Base-by-base conservation (phyloP, 2,113 vertebrate genomes). In the Osmerus eperlanus region DNA sequence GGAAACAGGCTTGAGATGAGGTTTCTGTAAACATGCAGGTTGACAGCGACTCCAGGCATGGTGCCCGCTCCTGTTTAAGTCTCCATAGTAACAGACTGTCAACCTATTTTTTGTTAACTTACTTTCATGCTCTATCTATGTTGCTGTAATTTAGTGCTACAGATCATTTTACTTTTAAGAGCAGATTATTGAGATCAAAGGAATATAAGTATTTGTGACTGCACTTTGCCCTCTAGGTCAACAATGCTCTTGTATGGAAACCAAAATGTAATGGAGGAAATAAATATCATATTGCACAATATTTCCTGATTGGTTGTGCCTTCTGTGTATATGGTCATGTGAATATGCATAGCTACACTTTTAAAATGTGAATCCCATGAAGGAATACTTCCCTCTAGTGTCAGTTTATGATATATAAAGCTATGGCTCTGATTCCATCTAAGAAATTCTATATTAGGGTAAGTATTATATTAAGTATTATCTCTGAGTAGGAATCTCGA, bases 71-170 rank as follows among this genome's bases (percentile, higher is more conserved):
- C 74, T 65, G 56, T 77, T 81, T 72, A 78, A 64, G 72, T 80
- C 78, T 78, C 78, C 72, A 79, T 73, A 74, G 72, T 88, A 87
- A 90, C 83, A 77, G 86, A 71, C 76, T 72, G 93, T 90, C 88
- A 89, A 90, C 87, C 84, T 80, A 83, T 93, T 90, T 85, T 85
- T 93, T 91, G 68, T 52, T 92, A 91, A 91, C 87, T 82, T 91
- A 85, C 90, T 85, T 92, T 92, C 90, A 83, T 88, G 89, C 90
- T 92, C 91, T 91, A 90, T 92, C 91, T 91, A 88, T 91, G 91
- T 94, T 93, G 89, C 92, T 92, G 92, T 94, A 92, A 92, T 91
- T 93, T 94, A 91, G 90, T 92, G 94, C 93, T 92, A 94, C 91
- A 89, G 90, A 92, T 94, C 87, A 86, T 91, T 90, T 91, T 83